Percentiles rank a stretch among this genome's conserved stretches.
phyloP scores from a whole-genome alignment of 2,888 invertebrate species.

The Andrena hattorfiana region DNA sequence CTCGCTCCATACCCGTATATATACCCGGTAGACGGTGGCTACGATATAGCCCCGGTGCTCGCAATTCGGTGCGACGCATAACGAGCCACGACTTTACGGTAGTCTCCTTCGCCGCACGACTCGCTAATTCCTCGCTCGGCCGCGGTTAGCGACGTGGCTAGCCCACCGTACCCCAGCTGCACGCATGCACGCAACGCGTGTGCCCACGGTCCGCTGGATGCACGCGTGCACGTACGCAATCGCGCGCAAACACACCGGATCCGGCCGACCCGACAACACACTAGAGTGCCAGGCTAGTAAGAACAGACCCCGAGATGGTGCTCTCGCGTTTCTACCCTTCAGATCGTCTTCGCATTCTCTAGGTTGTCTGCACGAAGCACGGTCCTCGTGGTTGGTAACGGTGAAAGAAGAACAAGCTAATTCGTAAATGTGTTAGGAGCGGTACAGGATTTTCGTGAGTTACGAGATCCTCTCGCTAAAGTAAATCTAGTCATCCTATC shows the following conservation, averaged over 20 bases:
- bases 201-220: constrained; percentile 20
- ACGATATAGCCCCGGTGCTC: constrained; percentile 47
- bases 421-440: too few species aligned
- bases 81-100: constrained; percentile 63
- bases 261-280: constrained; percentile 1
- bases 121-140: constrained; percentile 69
- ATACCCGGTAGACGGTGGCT: constrained; percentile 30
- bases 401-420: neutral
- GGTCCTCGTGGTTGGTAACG: too few species aligned
- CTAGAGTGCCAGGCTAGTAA: neutral
- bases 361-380: neutral
- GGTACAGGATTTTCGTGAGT: neutral
- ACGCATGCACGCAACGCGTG: neutral
- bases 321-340: neutral
- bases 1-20: constrained; percentile 53
- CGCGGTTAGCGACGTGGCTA: constrained; percentile 59
- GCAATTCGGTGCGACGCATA: constrained; percentile 49
- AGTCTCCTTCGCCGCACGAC: constrained; percentile 63
- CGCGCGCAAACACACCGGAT: constrained; percentile 36
- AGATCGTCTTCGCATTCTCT: neutral
- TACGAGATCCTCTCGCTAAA: neutral
- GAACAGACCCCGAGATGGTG: neutral
- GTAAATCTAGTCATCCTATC: too few species aligned
- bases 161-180: constrained; percentile 21
- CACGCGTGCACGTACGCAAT: constrained; percentile 39